Evolutionary conservation across 1,140 invertebrate genomes (phyloP).

Genomic region (Proales similis): DNA sequence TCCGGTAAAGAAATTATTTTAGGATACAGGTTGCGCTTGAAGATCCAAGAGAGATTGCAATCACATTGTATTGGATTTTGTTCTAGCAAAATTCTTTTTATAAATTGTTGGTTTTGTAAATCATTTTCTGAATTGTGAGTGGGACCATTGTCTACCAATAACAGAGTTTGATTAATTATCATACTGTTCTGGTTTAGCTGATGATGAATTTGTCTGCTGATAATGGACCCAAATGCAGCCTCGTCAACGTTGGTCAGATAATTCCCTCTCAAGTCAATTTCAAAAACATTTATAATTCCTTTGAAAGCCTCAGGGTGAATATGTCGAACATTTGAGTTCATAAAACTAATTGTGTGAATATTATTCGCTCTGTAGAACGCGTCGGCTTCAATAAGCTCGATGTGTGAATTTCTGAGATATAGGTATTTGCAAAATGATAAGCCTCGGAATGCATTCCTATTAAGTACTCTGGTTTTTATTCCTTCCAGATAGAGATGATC

Average conservation of each 20-base stretch:
- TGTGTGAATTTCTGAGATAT: slow-evolving; percentile 3
- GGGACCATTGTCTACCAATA: background rate
- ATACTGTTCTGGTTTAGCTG: background rate
- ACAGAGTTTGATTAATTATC: slow-evolving; percentile 2
- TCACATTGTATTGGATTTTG: slow-evolving; percentile 37
- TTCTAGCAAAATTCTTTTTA: slow-evolving; percentile 7
- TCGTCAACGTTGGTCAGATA: background rate
- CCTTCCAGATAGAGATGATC: slow-evolving; percentile 23
- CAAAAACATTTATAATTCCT: slow-evolving; percentile 19
- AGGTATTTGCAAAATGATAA: slow-evolving; percentile 31
- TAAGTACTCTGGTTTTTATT: slow-evolving; percentile 2
- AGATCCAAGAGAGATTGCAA: slow-evolving; percentile 27
- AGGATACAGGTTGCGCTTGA: background rate
- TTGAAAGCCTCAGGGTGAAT: slow-evolving; percentile 17
- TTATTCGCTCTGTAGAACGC: slow-evolving; percentile 29
- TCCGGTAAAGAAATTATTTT: slow-evolving; percentile 2
- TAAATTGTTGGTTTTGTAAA: no score
- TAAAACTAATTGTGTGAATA: slow-evolving; percentile 14
- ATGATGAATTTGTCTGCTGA: no score
- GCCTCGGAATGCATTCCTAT: slow-evolving; percentile 27
- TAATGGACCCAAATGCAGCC: slow-evolving; percentile 6
- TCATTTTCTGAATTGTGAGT: slow-evolving; percentile 23
- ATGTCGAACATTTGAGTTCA: slow-evolving; percentile 11
- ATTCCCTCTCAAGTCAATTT: slow-evolving; percentile 33
- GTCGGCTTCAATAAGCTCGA: slow-evolving; percentile 25